phyloP scores from a whole-genome alignment of 2,797 vertebrate genomes.

The Cynopterus sphinx region DNA sequence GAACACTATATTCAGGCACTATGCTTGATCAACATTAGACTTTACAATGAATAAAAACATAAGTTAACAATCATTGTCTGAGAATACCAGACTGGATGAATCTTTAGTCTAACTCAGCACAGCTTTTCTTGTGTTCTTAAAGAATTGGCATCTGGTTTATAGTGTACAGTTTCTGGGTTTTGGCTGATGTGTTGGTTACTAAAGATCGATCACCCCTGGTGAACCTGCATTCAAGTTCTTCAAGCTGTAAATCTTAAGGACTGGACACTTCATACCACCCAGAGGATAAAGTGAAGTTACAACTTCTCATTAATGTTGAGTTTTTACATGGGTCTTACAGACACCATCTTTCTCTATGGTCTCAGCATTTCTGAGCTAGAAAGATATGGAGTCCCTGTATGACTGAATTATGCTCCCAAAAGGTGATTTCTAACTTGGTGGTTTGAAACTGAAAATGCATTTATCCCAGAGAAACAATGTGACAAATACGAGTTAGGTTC shows the following conservation, averaged over 20 bases:
- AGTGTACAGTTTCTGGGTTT: background rate
- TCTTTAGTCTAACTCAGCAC: background rate
- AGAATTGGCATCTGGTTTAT: background rate
- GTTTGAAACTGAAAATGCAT: constrained; percentile 35
- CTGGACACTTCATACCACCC: background rate
- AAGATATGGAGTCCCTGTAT: background rate
- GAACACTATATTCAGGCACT: background rate
- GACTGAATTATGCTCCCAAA: background rate
- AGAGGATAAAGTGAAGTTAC: background rate
- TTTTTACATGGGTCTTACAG: background rate
- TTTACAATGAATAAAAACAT: background rate
- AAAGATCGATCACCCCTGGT: background rate
- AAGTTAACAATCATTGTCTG: background rate
- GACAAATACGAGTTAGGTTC: background rate
- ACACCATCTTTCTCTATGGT: background rate
- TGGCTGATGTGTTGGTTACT: background rate
- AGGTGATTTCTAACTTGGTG: constrained; percentile 34
- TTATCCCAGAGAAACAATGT: background rate
- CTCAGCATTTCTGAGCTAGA: constrained; percentile 25
- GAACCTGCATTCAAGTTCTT: background rate
- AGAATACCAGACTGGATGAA: background rate
- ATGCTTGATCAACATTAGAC: background rate
- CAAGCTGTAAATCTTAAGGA: background rate
- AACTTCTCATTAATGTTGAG: background rate
- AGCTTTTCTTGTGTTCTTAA: background rate